Percentiles rank a stretch among this genome's conserved stretches.
phyloP scores from a whole-genome alignment of 2,113 vertebrate species.

The Scartelaos histophorus region DNA sequence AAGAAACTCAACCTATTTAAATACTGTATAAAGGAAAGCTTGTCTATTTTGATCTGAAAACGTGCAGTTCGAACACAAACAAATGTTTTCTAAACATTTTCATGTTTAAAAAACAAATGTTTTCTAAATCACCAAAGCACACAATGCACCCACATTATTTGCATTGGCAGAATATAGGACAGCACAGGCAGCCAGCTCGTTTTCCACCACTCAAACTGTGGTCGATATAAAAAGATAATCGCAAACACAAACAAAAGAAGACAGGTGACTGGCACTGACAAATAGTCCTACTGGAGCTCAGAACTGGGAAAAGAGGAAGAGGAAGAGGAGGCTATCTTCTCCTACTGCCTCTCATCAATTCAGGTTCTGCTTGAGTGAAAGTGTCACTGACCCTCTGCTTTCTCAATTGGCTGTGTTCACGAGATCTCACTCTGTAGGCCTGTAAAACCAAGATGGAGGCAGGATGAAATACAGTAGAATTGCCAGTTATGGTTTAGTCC shows the following conservation, averaged over 20 bases:
- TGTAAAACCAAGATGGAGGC: neutral
- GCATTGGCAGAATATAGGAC: constrained; percentile 11
- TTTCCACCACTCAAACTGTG: constrained; percentile 2
- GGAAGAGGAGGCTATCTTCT: neutral
- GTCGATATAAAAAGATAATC: neutral
- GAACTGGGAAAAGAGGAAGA: neutral
- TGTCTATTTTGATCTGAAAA: too few relatives aligned
- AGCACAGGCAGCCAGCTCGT: neutral
- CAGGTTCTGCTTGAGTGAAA: constrained; percentile 5
- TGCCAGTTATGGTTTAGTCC: too few relatives aligned
- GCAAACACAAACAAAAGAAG: constrained; percentile 1
- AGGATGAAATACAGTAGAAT: neutral
- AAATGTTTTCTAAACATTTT: too few relatives aligned
- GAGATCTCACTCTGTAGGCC: neutral
- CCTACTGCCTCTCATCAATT: constrained; percentile 28
- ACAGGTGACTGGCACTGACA: constrained; percentile 19
- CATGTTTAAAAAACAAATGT: too few relatives aligned
- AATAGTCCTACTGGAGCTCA: neutral
- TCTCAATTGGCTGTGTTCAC: constrained; percentile 14
- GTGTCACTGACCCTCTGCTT: constrained; percentile 12
- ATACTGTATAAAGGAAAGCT: too few relatives aligned
- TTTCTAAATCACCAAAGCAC: neutral
- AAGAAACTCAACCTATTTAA: too few relatives aligned
- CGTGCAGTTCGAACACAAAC: too few relatives aligned
- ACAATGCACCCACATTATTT: constrained; percentile 3